phyloP scores from a whole-genome alignment of 1,140 invertebrate species.

The Drosophila pseudoananassae region DNA sequence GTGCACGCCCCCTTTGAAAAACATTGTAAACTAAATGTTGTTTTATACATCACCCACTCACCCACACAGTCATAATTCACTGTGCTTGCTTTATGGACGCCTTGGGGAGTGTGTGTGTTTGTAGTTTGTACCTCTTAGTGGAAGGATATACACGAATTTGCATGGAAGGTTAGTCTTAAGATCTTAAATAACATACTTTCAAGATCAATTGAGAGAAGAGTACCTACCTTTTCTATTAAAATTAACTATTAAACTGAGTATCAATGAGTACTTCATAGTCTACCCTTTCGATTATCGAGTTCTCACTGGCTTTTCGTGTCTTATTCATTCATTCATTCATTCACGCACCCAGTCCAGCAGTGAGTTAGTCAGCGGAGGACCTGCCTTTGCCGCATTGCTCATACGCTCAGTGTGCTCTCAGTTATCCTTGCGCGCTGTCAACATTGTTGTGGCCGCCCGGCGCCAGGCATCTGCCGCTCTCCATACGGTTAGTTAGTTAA shows the following conservation, averaged over 20 bases:
- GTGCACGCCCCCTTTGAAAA: slow-evolving; percentile 52
- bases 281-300: background rate
- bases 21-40: slow-evolving; percentile 79
- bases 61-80: slow-evolving; percentile 62
- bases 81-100: slow-evolving; percentile 47
- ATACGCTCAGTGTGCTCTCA: slow-evolving; percentile 75
- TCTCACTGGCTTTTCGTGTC: slow-evolving; percentile 48
- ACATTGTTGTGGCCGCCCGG: slow-evolving; percentile 69
- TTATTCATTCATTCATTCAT: slow-evolving; percentile 74
- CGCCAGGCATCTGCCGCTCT: slow-evolving; percentile 34
- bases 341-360: slow-evolving; percentile 52
- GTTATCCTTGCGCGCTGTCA: slow-evolving; percentile 78
- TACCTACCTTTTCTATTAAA: too few species aligned
- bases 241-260: background rate
- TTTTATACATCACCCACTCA: slow-evolving; percentile 55
- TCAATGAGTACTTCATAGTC: slow-evolving; percentile 13
- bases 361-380: slow-evolving; percentile 50
- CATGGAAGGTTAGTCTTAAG: background rate
- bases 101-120: slow-evolving; percentile 28
- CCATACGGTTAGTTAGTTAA: slow-evolving; percentile 62
- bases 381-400: slow-evolving; percentile 64
- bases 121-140: slow-evolving; percentile 10
- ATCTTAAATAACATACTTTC: too few species aligned
- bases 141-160: slow-evolving; percentile 21
- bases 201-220: too few species aligned